Conservation (phyloP, 2,113 vertebrate species). For the Mesocricetus auratus region DNA sequence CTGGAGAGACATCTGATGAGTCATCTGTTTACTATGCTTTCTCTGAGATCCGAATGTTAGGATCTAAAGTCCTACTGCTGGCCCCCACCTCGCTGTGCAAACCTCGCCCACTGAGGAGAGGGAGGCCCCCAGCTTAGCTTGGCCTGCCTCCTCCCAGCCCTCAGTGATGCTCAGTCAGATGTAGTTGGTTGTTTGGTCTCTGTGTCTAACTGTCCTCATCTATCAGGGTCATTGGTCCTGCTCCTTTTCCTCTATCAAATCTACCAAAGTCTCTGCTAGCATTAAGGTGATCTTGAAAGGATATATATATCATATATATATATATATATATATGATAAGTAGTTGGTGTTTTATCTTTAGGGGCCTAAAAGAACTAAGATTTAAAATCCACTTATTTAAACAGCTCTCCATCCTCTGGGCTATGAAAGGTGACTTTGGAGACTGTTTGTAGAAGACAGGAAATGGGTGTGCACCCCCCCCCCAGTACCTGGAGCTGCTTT, state of each 20-base stretch:
- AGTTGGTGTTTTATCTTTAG: too few relatives aligned
- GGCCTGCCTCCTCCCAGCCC: not conserved
- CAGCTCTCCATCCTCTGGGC: too few relatives aligned
- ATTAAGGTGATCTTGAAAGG: not conserved
- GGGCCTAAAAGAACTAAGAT: not conserved
- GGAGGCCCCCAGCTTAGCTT: not conserved
- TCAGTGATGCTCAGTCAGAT: not conserved
- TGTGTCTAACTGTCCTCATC: rapidly evolving
- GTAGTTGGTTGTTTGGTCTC: not conserved
- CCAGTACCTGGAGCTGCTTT: not conserved
- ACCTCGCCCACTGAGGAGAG: not conserved
- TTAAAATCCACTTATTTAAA: not conserved
- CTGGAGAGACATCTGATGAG: not conserved
- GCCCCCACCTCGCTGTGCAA: not conserved
- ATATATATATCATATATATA: too few relatives aligned
- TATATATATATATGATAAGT: too few relatives aligned
- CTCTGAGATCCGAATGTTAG: not conserved
- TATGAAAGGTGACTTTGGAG: not conserved
- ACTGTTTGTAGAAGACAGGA: not conserved
- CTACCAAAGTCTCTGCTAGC: not conserved
- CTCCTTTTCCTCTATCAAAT: not conserved
- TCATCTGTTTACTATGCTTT: not conserved
- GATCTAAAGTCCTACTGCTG: not conserved
- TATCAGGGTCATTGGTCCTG: not conserved
- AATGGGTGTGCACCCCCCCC: not conserved